These are phyloP conservation scores for Athene noctua DNA, from an alignment of 2,113 vertebrate species.

Conservation along the genomic window DNA sequence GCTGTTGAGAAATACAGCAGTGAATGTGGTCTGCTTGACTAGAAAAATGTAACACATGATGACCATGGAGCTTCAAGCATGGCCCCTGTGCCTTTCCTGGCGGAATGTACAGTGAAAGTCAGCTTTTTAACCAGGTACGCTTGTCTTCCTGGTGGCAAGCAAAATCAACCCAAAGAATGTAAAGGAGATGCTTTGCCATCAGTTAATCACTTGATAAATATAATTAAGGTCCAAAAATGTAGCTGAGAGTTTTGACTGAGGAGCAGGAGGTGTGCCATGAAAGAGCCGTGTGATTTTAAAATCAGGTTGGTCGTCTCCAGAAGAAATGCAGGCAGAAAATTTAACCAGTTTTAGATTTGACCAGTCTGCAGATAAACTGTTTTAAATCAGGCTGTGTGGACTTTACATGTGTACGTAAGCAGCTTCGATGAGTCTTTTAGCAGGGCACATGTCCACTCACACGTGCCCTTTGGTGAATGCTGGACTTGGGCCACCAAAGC, in stretches of 20 bases:
- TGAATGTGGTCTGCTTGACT: conserved; percentile 4
- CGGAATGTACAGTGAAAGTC: neutral
- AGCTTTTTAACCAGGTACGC: neutral
- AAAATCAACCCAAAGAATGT: neutral
- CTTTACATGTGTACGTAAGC: neutral
- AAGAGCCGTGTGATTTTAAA: neutral
- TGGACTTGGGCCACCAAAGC: neutral
- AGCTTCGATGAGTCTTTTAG: neutral
- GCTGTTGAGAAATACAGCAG: neutral
- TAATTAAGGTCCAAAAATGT: fast-evolving
- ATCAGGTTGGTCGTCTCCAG: neutral
- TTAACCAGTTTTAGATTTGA: neutral
- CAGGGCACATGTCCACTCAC: neutral
- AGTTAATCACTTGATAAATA: neutral
- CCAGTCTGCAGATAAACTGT: neutral
- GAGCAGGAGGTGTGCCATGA: fast-evolving
- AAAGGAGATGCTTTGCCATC: neutral
- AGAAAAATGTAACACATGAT: fast-evolving
- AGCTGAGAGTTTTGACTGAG: neutral
- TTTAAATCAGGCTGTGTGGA: neutral
- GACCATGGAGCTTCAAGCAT: neutral
- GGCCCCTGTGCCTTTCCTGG: neutral
- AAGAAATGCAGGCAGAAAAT: neutral
- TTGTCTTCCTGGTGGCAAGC: neutral
- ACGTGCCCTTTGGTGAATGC: fast-evolving